Evolutionary conservation across 2,113 vertebrate genomes (phyloP).

Genomic region (Pelusios castaneus): DNA sequence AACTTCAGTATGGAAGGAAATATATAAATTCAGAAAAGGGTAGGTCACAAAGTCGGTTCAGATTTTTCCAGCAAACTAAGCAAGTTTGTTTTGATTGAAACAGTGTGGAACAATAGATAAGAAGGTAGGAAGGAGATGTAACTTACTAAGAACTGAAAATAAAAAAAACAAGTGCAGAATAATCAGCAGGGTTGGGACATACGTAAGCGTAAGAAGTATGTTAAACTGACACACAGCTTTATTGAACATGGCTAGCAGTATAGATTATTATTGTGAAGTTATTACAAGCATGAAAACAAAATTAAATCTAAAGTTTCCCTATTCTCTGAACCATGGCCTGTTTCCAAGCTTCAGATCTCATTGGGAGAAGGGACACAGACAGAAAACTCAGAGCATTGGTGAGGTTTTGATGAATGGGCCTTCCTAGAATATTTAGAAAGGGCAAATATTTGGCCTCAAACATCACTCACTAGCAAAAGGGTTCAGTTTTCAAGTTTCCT

Average conservation of each 20-base stretch:
- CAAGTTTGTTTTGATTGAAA: too few relatives aligned
- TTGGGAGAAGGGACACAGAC: neutral
- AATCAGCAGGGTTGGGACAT: neutral
- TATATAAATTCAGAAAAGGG: too few relatives aligned
- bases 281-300: neutral
- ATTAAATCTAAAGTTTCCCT: accelerated
- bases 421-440: neutral
- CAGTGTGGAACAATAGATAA: too few relatives aligned
- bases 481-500: neutral
- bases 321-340: neutral
- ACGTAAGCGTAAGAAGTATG: neutral
- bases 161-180: neutral
- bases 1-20: too few relatives aligned
- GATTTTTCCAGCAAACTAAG: too few relatives aligned
- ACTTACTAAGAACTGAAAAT: neutral
- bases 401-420: neutral
- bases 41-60: too few relatives aligned
- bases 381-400: neutral
- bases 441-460: too few relatives aligned
- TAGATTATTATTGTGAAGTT: neutral
- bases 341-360: neutral
- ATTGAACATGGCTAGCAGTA: accelerated
- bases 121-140: neutral
- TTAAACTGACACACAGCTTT: neutral
- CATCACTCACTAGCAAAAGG: neutral